Base-by-base conservation (phyloP, 35 echinoderm and acorn worm genomes). In the Apostichopus parvimensis region DNA sequence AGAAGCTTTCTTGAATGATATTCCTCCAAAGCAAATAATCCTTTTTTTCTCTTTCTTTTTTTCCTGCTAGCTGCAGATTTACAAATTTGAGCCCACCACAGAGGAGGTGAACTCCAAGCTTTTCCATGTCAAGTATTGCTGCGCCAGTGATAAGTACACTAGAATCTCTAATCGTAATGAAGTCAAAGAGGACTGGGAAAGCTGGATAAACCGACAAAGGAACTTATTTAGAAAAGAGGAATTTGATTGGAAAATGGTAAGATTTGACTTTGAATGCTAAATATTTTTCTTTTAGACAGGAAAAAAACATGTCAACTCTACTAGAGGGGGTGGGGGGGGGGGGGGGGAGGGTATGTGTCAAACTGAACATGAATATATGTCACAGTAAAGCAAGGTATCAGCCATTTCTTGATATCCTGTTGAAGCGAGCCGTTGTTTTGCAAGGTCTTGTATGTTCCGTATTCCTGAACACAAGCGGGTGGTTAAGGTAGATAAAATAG, bases 191-290 rank as follows among this genome's bases (percentile, higher is more conserved):
- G 93, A 94, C 57, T 98, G 95, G 91, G 85, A 94, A 77, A 93
- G 72, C 52, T 92, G 92, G 9, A 73, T 96, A 24, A 91, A 84
- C n/a, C 65, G 20, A 15, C 92, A 86, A 54, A 65, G 66, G 0
- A 93, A 95, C 84, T 91, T 98, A 17, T 80, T 73, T 54, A 90
- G 91, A 72, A 98, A 98, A 73, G 90, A 98, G 55, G 97, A 98
- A 55, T 91, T 87, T 93, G 97, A 98, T 76, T 98, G 97, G 97
- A 83, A 96, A 5, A 98, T 94, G 97, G 97, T 98, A 93, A 88
- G 79, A 77, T 24, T 80, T 55, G n/a, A n/a, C n/a, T n/a, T n/a
- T n/a, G n/a, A n/a, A n/a, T n/a, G n/a, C n/a, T n/a, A n/a, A n/a
- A n/a, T n/a, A n/a, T n/a, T n/a, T n/a, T n/a, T n/a, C n/a, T n/a